phyloP scores from a whole-genome alignment of 2,113 vertebrate species.

The Tragelaphus imberbis region DNA sequence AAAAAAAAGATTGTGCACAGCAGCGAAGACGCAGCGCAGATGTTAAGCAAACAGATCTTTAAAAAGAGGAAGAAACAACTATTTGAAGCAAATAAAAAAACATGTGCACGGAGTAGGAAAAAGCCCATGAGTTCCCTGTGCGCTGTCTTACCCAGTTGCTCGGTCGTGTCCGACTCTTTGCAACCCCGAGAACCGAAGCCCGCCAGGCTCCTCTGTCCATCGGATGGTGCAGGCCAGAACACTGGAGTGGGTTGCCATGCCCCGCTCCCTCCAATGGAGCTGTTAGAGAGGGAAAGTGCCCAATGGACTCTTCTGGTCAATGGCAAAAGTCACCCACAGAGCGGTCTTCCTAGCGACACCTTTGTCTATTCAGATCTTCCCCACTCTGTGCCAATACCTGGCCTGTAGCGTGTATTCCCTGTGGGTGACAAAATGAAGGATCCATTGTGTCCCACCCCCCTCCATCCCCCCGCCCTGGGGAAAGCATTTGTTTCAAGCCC shows the following conservation, averaged over 20 bases:
- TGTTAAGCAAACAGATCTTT: not conserved
- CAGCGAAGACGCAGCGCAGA: not conserved
- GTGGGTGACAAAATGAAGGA: not conserved
- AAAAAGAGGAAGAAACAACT: not conserved
- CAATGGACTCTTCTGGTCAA: not conserved
- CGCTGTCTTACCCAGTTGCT: no score
- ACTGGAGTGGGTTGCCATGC: not conserved
- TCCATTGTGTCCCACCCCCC: rapidly evolving
- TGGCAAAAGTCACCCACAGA: not conserved
- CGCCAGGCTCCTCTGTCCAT: not conserved
- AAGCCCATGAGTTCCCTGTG: not conserved
- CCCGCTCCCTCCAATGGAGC: no score
- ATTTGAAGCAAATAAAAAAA: not conserved
- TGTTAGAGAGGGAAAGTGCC: not conserved
- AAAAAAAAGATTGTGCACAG: rapidly evolving
- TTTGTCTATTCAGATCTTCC: not conserved
- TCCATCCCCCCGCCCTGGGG: no score
- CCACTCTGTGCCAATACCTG: not conserved
- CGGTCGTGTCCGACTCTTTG: not conserved
- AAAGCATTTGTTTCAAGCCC: not conserved
- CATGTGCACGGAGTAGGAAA: not conserved
- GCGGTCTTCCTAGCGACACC: not conserved
- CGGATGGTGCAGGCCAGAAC: not conserved
- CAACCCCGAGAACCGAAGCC: rapidly evolving
- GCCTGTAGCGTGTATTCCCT: not conserved